These are phyloP conservation scores for Paramormyrops hopkinsi DNA, from an alignment of 2,797 vertebrate genomes.

Conservation along the genomic window DNA sequence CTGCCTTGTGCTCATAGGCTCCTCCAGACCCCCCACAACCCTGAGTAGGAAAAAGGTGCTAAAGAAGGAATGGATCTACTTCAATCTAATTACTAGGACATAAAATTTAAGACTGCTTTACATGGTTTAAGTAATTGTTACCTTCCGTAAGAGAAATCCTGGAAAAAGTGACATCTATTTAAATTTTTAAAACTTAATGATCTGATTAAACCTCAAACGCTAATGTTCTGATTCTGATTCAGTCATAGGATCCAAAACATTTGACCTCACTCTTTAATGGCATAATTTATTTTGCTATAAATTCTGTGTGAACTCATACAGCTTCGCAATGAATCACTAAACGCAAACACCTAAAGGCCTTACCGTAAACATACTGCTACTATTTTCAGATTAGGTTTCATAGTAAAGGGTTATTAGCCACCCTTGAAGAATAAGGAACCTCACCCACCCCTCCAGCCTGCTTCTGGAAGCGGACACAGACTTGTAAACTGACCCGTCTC, in stretches of 20 bases:
- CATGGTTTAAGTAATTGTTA: neutral
- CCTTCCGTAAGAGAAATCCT: neutral
- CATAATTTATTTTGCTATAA: conserved; percentile 11
- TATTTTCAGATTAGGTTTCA: conserved; percentile 23
- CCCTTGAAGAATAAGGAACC: conserved; percentile 7
- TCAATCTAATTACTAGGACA: neutral
- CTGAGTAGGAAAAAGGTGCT: neutral
- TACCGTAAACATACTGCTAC: conserved; percentile 16
- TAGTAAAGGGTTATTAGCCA: neutral
- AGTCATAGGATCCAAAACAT: conserved; percentile 19
- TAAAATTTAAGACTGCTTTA: neutral
- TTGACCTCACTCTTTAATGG: conserved; percentile 11
- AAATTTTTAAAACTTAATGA: neutral
- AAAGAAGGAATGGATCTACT: neutral
- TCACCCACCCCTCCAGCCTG: neutral
- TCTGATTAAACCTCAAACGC: neutral
- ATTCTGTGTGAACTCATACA: conserved; percentile 15
- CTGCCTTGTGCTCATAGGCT: neutral
- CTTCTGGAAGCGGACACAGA: conserved; percentile 1
- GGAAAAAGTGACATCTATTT: conserved; percentile 2
- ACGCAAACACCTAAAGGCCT: conserved; percentile 18
- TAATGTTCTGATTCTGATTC: neutral
- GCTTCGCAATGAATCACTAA: conserved; percentile 17
- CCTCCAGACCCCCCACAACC: neutral
- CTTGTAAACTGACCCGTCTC: conserved; percentile 14